phyloP scores from a whole-genome alignment of 2,888 invertebrate species.

The Platynereis dumerilii region DNA sequence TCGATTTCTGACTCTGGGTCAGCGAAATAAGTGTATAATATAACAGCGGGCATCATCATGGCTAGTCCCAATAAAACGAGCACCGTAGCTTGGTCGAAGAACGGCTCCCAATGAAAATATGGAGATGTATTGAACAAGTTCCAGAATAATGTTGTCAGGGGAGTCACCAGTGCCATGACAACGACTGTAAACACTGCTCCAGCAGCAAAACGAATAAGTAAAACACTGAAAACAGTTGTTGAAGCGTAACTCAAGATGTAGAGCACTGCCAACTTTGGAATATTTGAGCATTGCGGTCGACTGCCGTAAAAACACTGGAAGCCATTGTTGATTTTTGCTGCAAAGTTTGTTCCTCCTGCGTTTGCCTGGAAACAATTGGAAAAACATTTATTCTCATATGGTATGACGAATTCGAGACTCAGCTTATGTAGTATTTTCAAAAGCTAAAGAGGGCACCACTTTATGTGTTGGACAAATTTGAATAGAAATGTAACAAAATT shows the following conservation, averaged over 20 bases:
- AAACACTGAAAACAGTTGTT: constrained; percentile 43
- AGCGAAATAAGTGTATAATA: constrained; percentile 27
- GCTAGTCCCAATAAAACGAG: constrained; percentile 43
- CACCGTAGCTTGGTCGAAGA: constrained; percentile 42
- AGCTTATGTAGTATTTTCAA: too few relatives aligned
- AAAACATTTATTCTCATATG: neutral
- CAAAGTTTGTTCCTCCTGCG: constrained; percentile 24
- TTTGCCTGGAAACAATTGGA: constrained; percentile 35
- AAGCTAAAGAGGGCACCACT: too few relatives aligned
- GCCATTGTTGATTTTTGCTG: constrained; percentile 33
- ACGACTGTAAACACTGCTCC: constrained; percentile 47
- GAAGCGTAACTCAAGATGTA: constrained; percentile 39
- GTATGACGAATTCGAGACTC: too few relatives aligned
- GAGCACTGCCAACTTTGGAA: constrained; percentile 40
- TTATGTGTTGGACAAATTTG: too few relatives aligned
- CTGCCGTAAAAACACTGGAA: constrained; percentile 40
- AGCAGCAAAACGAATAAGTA: constrained; percentile 47
- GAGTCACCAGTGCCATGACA: constrained; percentile 44
- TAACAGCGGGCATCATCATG: constrained; percentile 45
- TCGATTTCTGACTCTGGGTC: neutral
- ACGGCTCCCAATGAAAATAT: constrained; percentile 42
- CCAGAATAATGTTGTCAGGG: constrained; percentile 48
- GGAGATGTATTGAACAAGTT: constrained; percentile 41
- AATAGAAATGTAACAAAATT: too few relatives aligned
- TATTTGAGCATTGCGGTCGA: constrained; percentile 30